Evolutionary conservation across 2,113 vertebrate species (phyloP).

Genomic region (Ptilonorhynchus violaceus): DNA sequence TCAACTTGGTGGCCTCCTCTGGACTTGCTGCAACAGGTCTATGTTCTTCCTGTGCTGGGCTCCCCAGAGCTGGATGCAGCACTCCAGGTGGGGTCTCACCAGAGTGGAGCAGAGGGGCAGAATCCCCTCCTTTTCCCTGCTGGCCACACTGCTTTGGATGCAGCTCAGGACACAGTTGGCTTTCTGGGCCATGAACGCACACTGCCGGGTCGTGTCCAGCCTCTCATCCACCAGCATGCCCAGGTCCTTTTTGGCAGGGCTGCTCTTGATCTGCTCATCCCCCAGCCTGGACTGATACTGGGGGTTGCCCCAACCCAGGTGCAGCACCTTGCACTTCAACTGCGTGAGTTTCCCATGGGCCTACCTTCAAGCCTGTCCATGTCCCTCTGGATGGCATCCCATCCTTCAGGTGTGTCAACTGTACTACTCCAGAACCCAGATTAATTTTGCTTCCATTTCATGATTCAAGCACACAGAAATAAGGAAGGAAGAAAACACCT

Average conservation of each 20-base stretch:
- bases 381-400: neutral
- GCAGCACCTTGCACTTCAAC: neutral
- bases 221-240: neutral
- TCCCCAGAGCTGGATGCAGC: neutral
- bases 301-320: neutral
- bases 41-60: neutral
- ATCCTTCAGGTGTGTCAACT: neutral
- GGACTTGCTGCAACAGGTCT: neutral
- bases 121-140: neutral
- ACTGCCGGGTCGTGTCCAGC: neutral
- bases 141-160: neutral
- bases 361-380: fast-evolving
- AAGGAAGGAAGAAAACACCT: neutral
- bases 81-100: neutral
- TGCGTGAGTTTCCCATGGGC: no score
- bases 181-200: neutral
- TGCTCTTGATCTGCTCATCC: neutral
- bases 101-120: neutral
- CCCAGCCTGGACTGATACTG: neutral
- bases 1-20: neutral
- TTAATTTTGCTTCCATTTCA: neutral
- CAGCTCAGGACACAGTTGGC: neutral
- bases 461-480: neutral
- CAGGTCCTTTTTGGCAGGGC: fast-evolving
- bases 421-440: neutral